phyloP scores from a whole-genome alignment of 2,888 invertebrate species.

The Nomada lathburiana region DNA sequence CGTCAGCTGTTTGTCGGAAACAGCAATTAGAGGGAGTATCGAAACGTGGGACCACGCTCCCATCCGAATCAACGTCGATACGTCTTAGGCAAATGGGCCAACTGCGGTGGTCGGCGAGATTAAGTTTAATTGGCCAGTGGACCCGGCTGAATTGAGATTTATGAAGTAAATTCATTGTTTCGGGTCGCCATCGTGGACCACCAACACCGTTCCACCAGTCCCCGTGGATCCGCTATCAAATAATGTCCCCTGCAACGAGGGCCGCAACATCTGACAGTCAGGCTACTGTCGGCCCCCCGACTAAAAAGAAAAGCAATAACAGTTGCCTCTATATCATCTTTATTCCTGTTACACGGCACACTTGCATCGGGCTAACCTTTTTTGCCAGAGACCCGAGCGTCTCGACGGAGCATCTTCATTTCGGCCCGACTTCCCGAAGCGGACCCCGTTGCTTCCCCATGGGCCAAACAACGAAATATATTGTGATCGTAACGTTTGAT shows the following conservation, averaged over 20 bases:
- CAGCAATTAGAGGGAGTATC: conserved; percentile 43
- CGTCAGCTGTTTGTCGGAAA: conserved; percentile 44
- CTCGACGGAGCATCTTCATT: conserved; percentile 45
- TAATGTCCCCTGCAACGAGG: conserved; percentile 78
- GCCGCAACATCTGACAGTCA: conserved; percentile 75
- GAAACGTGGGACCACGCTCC: conserved; percentile 45
- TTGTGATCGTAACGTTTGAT: conserved; percentile 41
- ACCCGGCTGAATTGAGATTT: conserved; percentile 83
- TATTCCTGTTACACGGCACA: conserved; percentile 65
- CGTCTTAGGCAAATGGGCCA: conserved; percentile 76
- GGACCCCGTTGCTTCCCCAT: background rate
- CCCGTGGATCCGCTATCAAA: conserved; percentile 78
- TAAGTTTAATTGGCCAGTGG: conserved; percentile 83
- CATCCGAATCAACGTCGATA: conserved; percentile 53
- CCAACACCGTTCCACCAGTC: conserved; percentile 74
- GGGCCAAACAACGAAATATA: conserved; percentile 51
- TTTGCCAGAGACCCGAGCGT: background rate
- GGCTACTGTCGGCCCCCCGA: conserved; percentile 74
- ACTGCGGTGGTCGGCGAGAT: conserved; percentile 79
- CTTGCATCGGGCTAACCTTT: conserved; percentile 53
- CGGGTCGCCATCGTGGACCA: conserved; percentile 80
- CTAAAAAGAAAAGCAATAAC: conserved; percentile 64
- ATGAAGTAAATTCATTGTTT: conserved; percentile 84
- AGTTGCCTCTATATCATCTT: conserved; percentile 64
- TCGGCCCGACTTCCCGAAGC: background rate